Evolutionary conservation across 2,797 vertebrate genomes (phyloP), one percentile per base, ranked within the genome.

Genomic region (Agapornis canus): DNA sequence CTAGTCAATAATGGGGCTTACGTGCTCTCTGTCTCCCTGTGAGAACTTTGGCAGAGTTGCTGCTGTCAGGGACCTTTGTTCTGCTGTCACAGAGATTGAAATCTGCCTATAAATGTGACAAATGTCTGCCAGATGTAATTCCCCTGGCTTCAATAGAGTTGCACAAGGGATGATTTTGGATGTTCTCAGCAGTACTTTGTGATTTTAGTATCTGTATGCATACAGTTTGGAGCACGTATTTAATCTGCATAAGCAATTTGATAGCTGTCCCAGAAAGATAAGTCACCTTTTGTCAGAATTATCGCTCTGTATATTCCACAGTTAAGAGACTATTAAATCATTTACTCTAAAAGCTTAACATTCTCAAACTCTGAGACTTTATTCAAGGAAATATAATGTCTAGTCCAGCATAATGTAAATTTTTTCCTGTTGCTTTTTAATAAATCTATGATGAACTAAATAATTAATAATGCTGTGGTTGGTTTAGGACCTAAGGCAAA

Each of bases 241-340:
- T 96, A 95, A 97, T 94, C 91, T 92, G 82, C 76, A 83, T 79
- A 93, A 91, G 84, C 92, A 90, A 79, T 95, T 95, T 92, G 76
- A 96, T 94, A 79, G 85, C 77, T 86, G 63, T 79, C 80, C 56
- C 77, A 92, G 91, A 90, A 86, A 96, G 82, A 73, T 91, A 94
- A 94, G 82, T 95, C 87, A 94, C 54, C 54, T 92, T 93, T 86
- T 91, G 80, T 94, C 89, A 91, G 82, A 94, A 92, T 94, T 92
- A 95, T 47, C 88, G 51, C 80, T 88, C 82, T 65, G 73, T 77
- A 64, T 92, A 76, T 92, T 93, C 54, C 89, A 59, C 61, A 66
- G 77, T 94, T 92, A 92, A 86, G 51, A 94, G 43, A 57, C 59
- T 94, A 52, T 92, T 94, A 92, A 94, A 93, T 95, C 59, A 94